Conservation (phyloP, 2,888 invertebrate genomes). For the Agrenia bidenticulata region DNA sequence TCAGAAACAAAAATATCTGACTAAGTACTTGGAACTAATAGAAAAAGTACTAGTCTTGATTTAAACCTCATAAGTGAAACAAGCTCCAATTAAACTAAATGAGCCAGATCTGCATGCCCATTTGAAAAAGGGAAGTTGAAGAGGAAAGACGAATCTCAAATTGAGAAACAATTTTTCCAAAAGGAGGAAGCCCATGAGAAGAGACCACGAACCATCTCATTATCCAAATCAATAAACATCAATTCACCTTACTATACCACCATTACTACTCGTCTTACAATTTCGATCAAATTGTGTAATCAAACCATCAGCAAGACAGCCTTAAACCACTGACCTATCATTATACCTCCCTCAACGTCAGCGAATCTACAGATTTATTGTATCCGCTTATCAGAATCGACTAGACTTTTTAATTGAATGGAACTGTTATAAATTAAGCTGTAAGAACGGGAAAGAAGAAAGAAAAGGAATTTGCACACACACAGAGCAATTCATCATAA, state of each 20-base stretch:
- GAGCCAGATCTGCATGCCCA: too few species aligned
- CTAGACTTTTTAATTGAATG: conserved; percentile 2
- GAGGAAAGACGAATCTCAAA: too few species aligned
- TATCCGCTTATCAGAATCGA: neutral
- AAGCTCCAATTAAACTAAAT: too few species aligned
- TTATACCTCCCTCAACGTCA: conserved; percentile 15
- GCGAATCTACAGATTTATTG: neutral
- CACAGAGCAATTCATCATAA: conserved; percentile 37
- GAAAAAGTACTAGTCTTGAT: too few species aligned
- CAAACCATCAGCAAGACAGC: conserved; percentile 38
- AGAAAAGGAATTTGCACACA: neutral
- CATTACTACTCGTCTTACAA: conserved; percentile 6
- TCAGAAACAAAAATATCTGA: too few species aligned
- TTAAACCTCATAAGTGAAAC: too few species aligned
- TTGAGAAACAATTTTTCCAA: neutral
- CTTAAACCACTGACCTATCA: conserved; percentile 35
- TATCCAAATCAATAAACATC: conserved; percentile 2
- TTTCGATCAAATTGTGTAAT: conserved; percentile 33
- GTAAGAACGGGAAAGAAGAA: conserved; percentile 16
- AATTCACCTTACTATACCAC: neutral
- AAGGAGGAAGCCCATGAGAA: neutral
- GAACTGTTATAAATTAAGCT: conserved; percentile 16
- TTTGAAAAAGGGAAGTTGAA: too few species aligned
- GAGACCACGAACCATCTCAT: conserved; percentile 5
- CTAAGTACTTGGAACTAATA: too few species aligned